phyloP scores from a whole-genome alignment of 2,888 invertebrate species.

The Oligia fasciuncula region DNA sequence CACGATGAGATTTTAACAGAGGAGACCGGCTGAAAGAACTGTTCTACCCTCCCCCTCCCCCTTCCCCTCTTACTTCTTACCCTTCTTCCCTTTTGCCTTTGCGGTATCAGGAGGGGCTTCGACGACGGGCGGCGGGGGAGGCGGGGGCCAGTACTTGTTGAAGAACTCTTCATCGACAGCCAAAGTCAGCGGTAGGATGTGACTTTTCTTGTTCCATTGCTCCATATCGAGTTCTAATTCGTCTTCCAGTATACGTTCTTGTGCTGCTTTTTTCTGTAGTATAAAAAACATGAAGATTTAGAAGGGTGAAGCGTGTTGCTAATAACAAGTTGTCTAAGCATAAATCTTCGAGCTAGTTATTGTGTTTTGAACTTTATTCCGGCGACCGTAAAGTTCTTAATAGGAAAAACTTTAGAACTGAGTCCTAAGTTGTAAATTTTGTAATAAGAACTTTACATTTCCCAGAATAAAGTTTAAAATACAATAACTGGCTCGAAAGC shows the following conservation, averaged over 20 bases:
- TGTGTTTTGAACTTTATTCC: not conserved
- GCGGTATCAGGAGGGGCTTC: constrained; percentile 45
- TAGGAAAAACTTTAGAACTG: not conserved
- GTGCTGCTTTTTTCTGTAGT: constrained; percentile 74
- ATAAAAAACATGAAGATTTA: constrained; percentile 3
- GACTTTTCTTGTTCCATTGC: constrained; percentile 75
- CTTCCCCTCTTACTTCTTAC: not conserved
- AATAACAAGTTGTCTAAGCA: not conserved
- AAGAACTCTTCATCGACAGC: constrained; percentile 78
- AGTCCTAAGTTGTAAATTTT: not conserved
- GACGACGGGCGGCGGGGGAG: constrained; percentile 71
- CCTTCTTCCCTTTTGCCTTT: constrained; percentile 62
- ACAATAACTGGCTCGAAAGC: not conserved
- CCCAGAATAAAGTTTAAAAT: not conserved
- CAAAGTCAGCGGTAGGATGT: constrained; percentile 78
- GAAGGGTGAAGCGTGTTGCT: not conserved
- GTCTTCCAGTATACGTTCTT: constrained; percentile 75
- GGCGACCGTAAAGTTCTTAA: not conserved
- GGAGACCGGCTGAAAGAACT: not conserved
- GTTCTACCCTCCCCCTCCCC: not conserved
- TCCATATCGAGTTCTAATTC: constrained; percentile 74
- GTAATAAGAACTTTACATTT: not conserved
- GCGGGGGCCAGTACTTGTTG: constrained; percentile 84
- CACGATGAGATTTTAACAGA: no score
- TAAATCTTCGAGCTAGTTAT: not conserved